Conservation (phyloP, 2,888 invertebrate genomes). For the Drosophila longiperda region DNA sequence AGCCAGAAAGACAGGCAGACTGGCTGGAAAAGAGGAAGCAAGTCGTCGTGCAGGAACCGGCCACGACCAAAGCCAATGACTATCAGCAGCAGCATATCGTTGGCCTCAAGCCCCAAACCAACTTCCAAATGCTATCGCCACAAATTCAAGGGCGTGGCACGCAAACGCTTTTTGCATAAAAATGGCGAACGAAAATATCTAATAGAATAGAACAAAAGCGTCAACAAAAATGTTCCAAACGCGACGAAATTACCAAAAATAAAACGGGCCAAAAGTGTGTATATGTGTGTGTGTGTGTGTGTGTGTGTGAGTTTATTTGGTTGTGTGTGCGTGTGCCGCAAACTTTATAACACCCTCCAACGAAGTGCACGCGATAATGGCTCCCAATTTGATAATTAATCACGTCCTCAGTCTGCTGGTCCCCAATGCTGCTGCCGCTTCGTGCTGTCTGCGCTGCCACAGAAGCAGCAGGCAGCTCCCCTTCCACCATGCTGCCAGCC, state of each 20-base stretch:
- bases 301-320: conserved; percentile 14
- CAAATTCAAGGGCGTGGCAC: conserved; percentile 36
- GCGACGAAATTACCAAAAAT: conserved; percentile 56
- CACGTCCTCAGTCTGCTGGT: conserved; percentile 69
- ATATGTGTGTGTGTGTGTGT: conserved; percentile 8
- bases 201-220: conserved; percentile 72
- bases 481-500: background rate
- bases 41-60: conserved; percentile 9
- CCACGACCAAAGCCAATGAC: conserved; percentile 1
- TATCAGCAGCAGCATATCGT: conserved; percentile 11
- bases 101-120: background rate
- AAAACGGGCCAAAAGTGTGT: conserved; percentile 10
- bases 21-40: conserved; percentile 14
- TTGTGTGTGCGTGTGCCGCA: conserved; percentile 55
- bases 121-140: background rate
- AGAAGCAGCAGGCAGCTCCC: conserved; percentile 30
- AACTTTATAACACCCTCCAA: conserved; percentile 68
- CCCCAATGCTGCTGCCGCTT: conserved; percentile 18
- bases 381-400: conserved; percentile 81
- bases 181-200: conserved; percentile 51
- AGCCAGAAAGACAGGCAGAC: conserved; percentile 24
- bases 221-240: conserved; percentile 63
- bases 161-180: conserved; percentile 68
- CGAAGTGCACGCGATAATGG: conserved; percentile 70
- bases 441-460: conserved; percentile 31